Conservation (phyloP, 2,113 vertebrate species). For the Ranitomeya imitator region DNA sequence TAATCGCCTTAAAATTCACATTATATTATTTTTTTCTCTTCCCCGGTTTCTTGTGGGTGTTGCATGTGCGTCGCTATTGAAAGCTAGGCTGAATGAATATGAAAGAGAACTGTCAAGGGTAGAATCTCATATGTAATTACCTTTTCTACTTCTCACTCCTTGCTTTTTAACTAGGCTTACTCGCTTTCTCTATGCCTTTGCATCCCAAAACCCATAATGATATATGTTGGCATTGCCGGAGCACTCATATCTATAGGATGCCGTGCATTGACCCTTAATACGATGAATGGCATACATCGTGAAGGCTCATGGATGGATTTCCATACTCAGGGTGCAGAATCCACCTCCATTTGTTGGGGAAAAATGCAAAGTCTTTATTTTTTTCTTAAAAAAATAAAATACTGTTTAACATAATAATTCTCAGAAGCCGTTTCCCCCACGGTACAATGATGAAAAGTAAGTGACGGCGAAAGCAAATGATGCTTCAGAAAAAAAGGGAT, state of each 20-base stretch:
- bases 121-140: slow-evolving; percentile 65
- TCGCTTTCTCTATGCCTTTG: slow-evolving; percentile 61
- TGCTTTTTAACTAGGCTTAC: slow-evolving; percentile 63
- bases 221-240: slow-evolving; percentile 66
- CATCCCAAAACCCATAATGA: slow-evolving; percentile 67
- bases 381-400: slow-evolving; percentile 63
- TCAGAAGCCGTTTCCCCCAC: slow-evolving; percentile 63
- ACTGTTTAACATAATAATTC: slow-evolving; percentile 67
- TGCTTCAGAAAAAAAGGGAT: slow-evolving; percentile 63
- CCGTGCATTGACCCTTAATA: slow-evolving; percentile 67
- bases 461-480: slow-evolving; percentile 61
- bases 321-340: slow-evolving; percentile 59
- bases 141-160: slow-evolving; percentile 65
- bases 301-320: slow-evolving; percentile 62
- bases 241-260: slow-evolving; percentile 61
- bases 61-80: slow-evolving; percentile 37
- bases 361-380: slow-evolving; percentile 60
- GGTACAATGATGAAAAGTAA: slow-evolving; percentile 68
- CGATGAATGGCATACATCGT: slow-evolving; percentile 62
- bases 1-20: slow-evolving; percentile 44
- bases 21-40: slow-evolving; percentile 42
- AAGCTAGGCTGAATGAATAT: slow-evolving; percentile 63
- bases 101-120: slow-evolving; percentile 67
- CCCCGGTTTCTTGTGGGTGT: slow-evolving; percentile 30
- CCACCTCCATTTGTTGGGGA: slow-evolving; percentile 63